Conservation (phyloP, 2,888 invertebrate species). For the Cecidostiba fungosa region DNA sequence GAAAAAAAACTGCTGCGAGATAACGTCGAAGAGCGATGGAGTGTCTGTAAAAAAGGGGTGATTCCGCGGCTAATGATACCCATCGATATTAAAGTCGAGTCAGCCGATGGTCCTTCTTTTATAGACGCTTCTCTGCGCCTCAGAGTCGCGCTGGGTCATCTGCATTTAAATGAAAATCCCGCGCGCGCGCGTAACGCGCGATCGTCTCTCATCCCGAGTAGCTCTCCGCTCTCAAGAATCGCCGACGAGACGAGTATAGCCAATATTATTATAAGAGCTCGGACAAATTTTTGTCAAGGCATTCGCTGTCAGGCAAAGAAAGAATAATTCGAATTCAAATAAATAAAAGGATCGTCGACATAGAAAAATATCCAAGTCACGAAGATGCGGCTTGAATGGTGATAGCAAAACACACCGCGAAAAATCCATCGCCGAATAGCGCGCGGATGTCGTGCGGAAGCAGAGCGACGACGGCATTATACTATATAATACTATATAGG, state of each 20-base stretch:
- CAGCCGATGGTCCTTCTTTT: slow-evolving; percentile 63
- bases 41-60: slow-evolving; percentile 1
- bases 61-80: slow-evolving; percentile 70
- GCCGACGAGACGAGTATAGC: background rate
- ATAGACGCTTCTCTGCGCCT: slow-evolving; percentile 18
- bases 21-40: slow-evolving; percentile 7
- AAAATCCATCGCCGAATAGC: background rate
- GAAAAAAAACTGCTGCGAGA: background rate
- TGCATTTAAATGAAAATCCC: slow-evolving; percentile 76
- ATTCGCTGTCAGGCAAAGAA: background rate
- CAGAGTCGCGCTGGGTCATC: slow-evolving; percentile 69
- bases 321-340: background rate
- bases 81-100: slow-evolving; percentile 74
- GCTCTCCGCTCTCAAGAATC: background rate
- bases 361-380: background rate
- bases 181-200: slow-evolving; percentile 43
- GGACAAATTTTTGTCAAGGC: background rate
- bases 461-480: too few species aligned
- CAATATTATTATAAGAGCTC: background rate
- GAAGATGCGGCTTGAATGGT: background rate
- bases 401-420: background rate
- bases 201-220: background rate
- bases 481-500: background rate
- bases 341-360: background rate
- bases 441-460: background rate